Conservation (phyloP, 37 sponge, comb jelly and placozoan species). For the Hormiphora californensis region DNA sequence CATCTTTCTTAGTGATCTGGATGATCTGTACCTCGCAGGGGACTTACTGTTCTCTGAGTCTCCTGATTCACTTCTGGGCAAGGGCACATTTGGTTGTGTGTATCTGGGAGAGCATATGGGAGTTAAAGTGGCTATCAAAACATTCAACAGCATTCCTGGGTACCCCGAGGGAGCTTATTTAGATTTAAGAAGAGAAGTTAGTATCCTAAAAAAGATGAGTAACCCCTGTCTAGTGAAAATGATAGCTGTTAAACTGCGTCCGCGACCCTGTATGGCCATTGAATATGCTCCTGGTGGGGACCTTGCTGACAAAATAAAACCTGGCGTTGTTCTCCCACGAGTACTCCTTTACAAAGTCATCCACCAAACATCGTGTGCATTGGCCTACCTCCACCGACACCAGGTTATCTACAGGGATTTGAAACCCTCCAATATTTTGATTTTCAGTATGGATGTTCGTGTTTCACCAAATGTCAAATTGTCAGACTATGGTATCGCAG, state of each 20-base stretch:
- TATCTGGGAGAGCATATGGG: slow-evolving; percentile 13
- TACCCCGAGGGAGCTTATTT: slow-evolving; percentile 20
- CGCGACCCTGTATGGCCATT: neutral
- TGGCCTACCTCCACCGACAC: slow-evolving; percentile 48
- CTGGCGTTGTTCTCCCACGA: neutral
- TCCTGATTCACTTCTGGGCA: neutral
- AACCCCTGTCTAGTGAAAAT: slow-evolving; percentile 28
- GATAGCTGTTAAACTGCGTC: slow-evolving; percentile 41
- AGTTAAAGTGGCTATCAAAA: neutral
- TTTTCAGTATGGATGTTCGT: slow-evolving; percentile 6
- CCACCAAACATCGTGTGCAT: slow-evolving; percentile 41
- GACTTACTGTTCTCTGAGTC: neutral
- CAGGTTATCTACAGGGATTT: slow-evolving; percentile 24
- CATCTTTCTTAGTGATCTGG: slow-evolving; percentile 38
- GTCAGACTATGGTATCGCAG: slow-evolving; percentile 48
- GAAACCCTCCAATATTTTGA: slow-evolving; percentile 21
- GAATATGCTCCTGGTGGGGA: neutral
- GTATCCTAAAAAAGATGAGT: slow-evolving; percentile 5
- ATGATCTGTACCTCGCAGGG: neutral
- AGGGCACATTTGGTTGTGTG: slow-evolving; percentile 38
- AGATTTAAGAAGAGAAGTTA: slow-evolving; percentile 10
- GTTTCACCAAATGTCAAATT: slow-evolving; percentile 23
- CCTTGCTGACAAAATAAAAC: neutral
- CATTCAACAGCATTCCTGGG: slow-evolving; percentile 52
- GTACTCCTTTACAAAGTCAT: slow-evolving; percentile 30